Percentiles rank a stretch among this genome's conserved stretches.
phyloP scores from a whole-genome alignment of 30 jellyfish, hydroid and myxozoan genomes.

The Rhopilema esculentum region DNA sequence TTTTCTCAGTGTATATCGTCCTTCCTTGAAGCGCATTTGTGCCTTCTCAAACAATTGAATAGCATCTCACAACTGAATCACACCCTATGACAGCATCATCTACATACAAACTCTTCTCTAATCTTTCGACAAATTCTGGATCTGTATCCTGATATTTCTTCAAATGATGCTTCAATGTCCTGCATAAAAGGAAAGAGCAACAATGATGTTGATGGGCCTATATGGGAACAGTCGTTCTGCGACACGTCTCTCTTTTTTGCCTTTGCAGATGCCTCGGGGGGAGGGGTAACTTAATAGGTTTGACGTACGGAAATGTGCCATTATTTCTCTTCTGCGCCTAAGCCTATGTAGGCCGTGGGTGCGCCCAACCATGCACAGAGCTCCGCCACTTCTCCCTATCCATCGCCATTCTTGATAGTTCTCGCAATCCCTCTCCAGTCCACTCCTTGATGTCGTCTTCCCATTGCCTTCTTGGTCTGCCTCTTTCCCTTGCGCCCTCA shows the following conservation, averaged over 20 bases:
- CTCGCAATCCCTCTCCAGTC: constrained; percentile 42
- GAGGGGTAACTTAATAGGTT: no score
- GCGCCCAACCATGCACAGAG: constrained; percentile 31
- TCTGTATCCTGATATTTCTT: constrained; percentile 19
- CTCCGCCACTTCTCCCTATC: constrained; percentile 24
- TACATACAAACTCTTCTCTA: constrained; percentile 14
- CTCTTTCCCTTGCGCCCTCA: constrained; percentile 41
- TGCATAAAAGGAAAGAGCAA: constrained; percentile 21
- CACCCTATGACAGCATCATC: constrained; percentile 24
- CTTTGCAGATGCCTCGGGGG: constrained; percentile 39
- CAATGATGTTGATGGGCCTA: constrained; percentile 54
- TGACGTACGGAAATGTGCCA: no score
- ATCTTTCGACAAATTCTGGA: constrained; percentile 28
- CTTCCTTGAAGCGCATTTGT: background rate
- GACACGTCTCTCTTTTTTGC: constrained; percentile 26
- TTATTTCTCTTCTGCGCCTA: constrained; percentile 19
- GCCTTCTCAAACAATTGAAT: background rate
- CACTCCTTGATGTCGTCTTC: constrained; percentile 35
- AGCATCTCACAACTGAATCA: no score
- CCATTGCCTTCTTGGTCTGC: constrained; percentile 39
- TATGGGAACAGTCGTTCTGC: constrained; percentile 56
- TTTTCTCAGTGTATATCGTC: constrained; percentile 26
- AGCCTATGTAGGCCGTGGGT: constrained; percentile 47
- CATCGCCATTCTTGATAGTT: constrained; percentile 11
- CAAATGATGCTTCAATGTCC: constrained; percentile 31